Evolutionary conservation across 2,797 vertebrate genomes (phyloP), one percentile per base, ranked within the genome.

Genomic region (Cyprinella venusta): DNA sequence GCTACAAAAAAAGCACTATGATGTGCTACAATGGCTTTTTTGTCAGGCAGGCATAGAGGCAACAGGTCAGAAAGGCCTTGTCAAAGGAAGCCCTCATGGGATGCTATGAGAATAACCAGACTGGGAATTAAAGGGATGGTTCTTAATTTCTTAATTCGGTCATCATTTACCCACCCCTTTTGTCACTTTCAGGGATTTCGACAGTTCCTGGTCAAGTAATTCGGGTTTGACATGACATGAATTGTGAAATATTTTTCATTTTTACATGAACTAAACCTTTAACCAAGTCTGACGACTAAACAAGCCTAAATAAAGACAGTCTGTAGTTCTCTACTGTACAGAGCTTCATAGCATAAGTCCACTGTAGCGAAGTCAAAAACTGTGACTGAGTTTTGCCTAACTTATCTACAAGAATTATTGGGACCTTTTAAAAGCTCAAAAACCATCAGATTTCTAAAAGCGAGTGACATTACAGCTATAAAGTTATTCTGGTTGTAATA

Each of bases 1-100:
- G 33, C 70, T 63, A 38, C 38, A 54, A 78, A 83, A 59, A 69
- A 83, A 75, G 69, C 30, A 56, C 50, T 42, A 78, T 33, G 40
- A 24, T 76, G 81, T 63, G 84, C 67, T 74, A 83, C 42, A 40
- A 86, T 84, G 80, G 87, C 86, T 86, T 86, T 33, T 69, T 65
- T 50, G 24, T 80, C 74, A 74, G 76, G 78, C 67, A 77, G 84
- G 79, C 84, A 86, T 42, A 63, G 69, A 82, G 65, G 65, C 54
- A 83, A 59, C 42, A 48, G 19, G 36, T 78, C 30, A 79, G 52
- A 70, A 82, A 82, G 72, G 61, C 45, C 72, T 45, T 6, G 71
- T 75, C 33, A 82, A 71, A 67, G 48, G 78, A 79, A 76, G 78
- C 78, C 63, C 83, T 78, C 75, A 15, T 38, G 9, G 65, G 38